Percentiles rank a stretch among this genome's conserved stretches.
phyloP scores from a whole-genome alignment of 2,797 vertebrate species.

The Psittacula derbiana region DNA sequence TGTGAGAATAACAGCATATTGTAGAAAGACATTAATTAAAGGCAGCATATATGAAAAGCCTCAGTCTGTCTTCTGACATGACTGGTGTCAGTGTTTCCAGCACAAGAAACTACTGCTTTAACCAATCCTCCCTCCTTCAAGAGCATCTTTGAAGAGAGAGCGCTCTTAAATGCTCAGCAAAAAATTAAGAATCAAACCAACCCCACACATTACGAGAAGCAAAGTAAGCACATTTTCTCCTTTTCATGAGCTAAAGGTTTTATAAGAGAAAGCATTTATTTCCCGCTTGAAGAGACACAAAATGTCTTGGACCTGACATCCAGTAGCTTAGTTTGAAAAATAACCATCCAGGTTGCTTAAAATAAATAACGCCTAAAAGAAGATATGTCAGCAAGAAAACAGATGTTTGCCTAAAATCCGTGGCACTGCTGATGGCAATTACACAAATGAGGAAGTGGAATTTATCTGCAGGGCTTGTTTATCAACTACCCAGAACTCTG shows the following conservation, averaged over 20 bases:
- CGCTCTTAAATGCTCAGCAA: conserved; percentile 9
- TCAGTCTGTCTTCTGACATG: conserved; percentile 5
- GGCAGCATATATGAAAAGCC: not conserved
- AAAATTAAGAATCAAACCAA: conserved; percentile 15
- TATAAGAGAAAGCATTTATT: not conserved
- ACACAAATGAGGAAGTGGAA: not conserved
- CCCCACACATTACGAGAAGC: not conserved
- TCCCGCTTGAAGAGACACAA: not conserved
- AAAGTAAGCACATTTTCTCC: conserved; percentile 15
- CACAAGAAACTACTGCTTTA: not conserved
- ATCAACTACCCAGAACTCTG: not conserved
- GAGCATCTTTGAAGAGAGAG: not conserved
- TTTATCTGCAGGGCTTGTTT: not conserved
- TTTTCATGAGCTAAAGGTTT: not conserved
- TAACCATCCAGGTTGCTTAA: not conserved
- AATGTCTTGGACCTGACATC: not conserved
- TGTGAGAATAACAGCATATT: not conserved
- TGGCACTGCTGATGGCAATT: not conserved
- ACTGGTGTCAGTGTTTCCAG: not conserved
- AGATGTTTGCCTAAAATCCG: conserved; percentile 6
- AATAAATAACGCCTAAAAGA: conserved; percentile 11
- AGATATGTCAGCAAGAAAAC: not conserved
- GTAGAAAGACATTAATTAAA: conserved; percentile 19
- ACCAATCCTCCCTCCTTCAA: not conserved
- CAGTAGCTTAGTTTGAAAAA: not conserved